phyloP scores from a whole-genome alignment of 64 coral and sea anemone species.

The Stylophora pistillata region DNA sequence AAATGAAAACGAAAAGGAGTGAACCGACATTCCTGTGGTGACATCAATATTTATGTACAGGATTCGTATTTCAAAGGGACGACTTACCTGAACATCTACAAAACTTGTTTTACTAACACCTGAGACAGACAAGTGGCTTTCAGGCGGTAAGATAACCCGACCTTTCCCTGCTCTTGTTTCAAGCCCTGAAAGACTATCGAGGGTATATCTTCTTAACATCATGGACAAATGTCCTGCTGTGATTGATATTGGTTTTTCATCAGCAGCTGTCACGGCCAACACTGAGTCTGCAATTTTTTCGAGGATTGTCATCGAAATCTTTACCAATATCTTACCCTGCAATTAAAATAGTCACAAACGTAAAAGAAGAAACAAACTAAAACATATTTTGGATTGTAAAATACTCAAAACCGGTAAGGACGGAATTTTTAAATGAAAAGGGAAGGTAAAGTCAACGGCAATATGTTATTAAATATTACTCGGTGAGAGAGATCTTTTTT shows the following conservation, averaged over 20 bases:
- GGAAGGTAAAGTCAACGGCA: too few relatives aligned
- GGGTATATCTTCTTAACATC: conserved; percentile 11
- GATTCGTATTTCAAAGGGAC: too few relatives aligned
- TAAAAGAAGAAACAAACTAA: too few relatives aligned
- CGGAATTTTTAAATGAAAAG: too few relatives aligned
- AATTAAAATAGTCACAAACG: not conserved
- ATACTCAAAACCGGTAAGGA: too few relatives aligned
- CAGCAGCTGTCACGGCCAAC: not conserved
- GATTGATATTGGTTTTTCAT: not conserved
- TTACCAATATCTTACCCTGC: not conserved
- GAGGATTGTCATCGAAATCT: not conserved
- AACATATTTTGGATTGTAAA: too few relatives aligned
- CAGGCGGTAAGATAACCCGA: conserved; percentile 10
- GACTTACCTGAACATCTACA: conserved; percentile 20
- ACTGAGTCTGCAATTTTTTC: not conserved
- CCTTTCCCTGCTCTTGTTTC: not conserved
- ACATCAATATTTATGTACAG: too few relatives aligned
- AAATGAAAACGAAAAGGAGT: too few relatives aligned
- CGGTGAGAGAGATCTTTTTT: too few relatives aligned
- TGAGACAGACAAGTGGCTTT: not conserved
- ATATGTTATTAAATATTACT: too few relatives aligned
- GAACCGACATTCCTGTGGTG: too few relatives aligned
- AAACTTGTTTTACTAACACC: not conserved
- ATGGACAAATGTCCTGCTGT: not conserved
- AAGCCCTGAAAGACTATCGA: not conserved